Conservation (phyloP, 1,140 invertebrate species). For the Drosophila auraria region DNA sequence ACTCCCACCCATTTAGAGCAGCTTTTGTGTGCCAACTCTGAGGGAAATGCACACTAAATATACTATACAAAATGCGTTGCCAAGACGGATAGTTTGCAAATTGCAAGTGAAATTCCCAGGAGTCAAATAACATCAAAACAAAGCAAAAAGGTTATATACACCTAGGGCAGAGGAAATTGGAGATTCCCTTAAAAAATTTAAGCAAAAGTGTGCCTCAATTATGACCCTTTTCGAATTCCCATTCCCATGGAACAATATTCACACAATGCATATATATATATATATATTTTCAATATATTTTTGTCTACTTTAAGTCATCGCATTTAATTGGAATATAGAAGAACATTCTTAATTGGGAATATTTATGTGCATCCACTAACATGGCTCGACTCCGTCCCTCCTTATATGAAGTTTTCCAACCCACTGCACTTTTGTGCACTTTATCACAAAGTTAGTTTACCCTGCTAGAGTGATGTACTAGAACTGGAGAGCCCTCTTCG, state of each 20-base stretch:
- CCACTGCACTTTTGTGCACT: conserved; percentile 23
- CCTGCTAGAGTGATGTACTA: conserved; percentile 45
- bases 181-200: conserved; percentile 24
- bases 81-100: conserved; percentile 62
- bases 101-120: conserved; percentile 65
- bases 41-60: conserved; percentile 62
- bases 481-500: conserved; percentile 47
- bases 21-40: conserved; percentile 55
- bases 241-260: too few relatives aligned
- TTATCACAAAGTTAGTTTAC: conserved; percentile 40
- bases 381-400: background rate
- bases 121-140: conserved; percentile 66
- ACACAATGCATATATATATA: too few relatives aligned
- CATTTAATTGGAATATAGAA: background rate
- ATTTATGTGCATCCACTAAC: background rate
- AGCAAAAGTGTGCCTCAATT: too few relatives aligned
- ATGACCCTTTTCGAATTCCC: background rate
- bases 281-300: too few relatives aligned
- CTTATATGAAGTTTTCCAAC: conserved; percentile 3
- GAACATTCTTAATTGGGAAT: too few relatives aligned
- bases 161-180: background rate
- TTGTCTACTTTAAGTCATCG: background rate
- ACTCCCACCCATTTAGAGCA: conserved; percentile 20
- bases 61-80: conserved; percentile 35
- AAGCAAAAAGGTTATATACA: background rate